These are phyloP conservation scores for Masnerella sp. DNA, from an alignment of 2,888 invertebrate species.

Conservation along the genomic window DNA sequence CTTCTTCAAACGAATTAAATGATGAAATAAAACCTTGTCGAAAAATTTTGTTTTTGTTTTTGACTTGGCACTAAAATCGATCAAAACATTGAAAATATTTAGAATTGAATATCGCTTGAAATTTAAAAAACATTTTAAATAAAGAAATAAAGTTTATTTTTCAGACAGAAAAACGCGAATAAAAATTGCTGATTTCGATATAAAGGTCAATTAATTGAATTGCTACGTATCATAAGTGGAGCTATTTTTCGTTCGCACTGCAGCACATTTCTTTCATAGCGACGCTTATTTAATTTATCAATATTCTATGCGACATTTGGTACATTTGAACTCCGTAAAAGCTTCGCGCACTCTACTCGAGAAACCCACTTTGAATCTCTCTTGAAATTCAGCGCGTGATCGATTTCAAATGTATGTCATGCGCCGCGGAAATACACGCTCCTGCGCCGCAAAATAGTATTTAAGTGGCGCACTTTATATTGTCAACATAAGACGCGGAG, in stretches of 20 bases:
- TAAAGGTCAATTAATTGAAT: constrained; percentile 36
- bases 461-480: constrained; percentile 52
- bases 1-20: too few species aligned
- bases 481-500: constrained; percentile 34
- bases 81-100: too few species aligned
- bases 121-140: too few species aligned
- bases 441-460: constrained; percentile 48
- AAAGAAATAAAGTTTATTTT: too few species aligned
- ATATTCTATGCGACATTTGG: constrained; percentile 47
- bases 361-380: constrained; percentile 55
- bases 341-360: constrained; percentile 34
- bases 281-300: constrained; percentile 54
- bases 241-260: constrained; percentile 4
- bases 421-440: constrained; percentile 41
- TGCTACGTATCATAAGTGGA: constrained; percentile 20
- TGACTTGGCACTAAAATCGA: too few species aligned
- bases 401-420: constrained; percentile 55
- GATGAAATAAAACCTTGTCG: too few species aligned
- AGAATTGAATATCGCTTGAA: too few species aligned
- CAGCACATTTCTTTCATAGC: constrained; percentile 17
- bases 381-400: constrained; percentile 52
- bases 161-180: too few species aligned
- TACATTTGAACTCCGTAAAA: constrained; percentile 47
- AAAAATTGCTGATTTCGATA: not conserved
- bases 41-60: too few species aligned